Evolutionary conservation across 2,113 vertebrate genomes (phyloP).

Genomic region (Quiscalus mexicanus): DNA sequence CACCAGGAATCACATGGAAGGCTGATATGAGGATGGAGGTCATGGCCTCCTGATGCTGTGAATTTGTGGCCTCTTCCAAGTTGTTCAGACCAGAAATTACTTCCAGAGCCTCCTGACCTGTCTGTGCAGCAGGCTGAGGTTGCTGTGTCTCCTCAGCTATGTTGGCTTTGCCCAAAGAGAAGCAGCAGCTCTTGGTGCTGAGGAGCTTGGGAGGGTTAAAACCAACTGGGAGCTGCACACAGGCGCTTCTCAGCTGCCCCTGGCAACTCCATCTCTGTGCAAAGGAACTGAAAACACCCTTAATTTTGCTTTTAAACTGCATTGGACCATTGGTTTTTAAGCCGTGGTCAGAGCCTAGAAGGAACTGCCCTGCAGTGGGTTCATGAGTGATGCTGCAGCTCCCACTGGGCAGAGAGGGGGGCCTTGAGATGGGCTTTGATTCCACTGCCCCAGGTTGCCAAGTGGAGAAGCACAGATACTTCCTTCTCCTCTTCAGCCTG

Average conservation of each 20-base stretch:
- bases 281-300: neutral
- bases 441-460: neutral
- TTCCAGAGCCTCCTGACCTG: neutral
- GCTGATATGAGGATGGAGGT: rapidly evolving
- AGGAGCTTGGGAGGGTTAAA: neutral
- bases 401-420: neutral
- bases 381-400: neutral
- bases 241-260: neutral
- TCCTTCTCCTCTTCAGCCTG: neutral
- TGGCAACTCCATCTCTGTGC: neutral
- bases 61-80: neutral
- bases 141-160: neutral
- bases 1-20: rapidly evolving
- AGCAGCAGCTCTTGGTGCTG: neutral
- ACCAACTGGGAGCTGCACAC: neutral
- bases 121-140: neutral
- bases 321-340: neutral
- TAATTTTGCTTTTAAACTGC: neutral
- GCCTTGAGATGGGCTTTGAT: neutral
- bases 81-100: neutral
- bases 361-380: neutral
- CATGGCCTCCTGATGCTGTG: neutral
- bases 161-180: neutral
- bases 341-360: neutral
- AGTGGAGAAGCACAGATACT: neutral